A percentile compares a stretch with the other conserved stretches of the same genome.
Conservation (phyloP, 2,113 vertebrate species). For the Cichladusa arquata region DNA sequence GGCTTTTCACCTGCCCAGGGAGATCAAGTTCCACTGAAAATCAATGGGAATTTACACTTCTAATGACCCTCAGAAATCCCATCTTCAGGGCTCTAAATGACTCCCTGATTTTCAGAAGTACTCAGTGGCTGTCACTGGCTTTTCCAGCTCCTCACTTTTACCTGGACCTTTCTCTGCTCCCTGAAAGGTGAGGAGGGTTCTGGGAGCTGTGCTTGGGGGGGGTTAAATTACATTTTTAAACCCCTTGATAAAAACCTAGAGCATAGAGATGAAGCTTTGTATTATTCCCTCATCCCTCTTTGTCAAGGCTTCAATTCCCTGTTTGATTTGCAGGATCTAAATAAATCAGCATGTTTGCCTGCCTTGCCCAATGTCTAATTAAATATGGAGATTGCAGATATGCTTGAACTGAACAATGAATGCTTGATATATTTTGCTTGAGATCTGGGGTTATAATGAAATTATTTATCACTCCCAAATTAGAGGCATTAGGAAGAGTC, state of each 20-base stretch:
- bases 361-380: background rate
- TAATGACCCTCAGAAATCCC: background rate
- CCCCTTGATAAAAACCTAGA: accelerated
- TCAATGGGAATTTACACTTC: background rate
- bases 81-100: background rate
- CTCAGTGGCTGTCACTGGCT: background rate
- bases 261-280: accelerated
- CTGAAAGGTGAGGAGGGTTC: background rate
- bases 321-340: background rate
- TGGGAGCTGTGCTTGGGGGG: background rate
- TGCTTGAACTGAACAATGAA: background rate
- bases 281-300: background rate
- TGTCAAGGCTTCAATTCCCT: background rate
- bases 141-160: background rate
- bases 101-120: background rate
- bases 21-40: background rate
- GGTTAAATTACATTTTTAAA: background rate
- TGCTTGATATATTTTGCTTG: background rate
- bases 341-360: accelerated
- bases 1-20: background rate
- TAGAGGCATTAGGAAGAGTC: background rate
- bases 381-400: background rate
- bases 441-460: background rate
- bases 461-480: background rate
- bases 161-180: background rate